Evolutionary conservation across 2,797 vertebrate genomes (phyloP), one percentile per base, ranked within the genome.

Genomic region (Chrysocyon brachyurus): DNA sequence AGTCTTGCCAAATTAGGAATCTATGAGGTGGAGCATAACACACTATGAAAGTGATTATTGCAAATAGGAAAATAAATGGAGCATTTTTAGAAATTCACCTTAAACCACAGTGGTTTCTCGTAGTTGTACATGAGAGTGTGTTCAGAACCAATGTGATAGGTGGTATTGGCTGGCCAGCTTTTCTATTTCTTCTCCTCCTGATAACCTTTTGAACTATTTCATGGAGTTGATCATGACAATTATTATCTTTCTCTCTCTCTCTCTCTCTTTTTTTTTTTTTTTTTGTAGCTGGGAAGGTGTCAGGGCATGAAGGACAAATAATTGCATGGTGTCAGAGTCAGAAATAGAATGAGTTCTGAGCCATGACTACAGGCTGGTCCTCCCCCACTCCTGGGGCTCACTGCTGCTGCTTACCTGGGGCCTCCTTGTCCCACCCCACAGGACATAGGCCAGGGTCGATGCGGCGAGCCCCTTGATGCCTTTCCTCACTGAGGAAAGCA

Each of bases 291-390:
- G 52, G 73, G 68, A 28, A 72, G 59, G 40, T 33, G 70, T 85
- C 49, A 75, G 72, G 61, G 61, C 59, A 9, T 75, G 66, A 96
- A 96, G 93, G 77, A 61, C 92, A 97, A 97, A 83, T 94, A 57
- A 87, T 81, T 94, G 8, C 57, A 6, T 57, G 28, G 52, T 87
- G 57, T 85, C 79, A 79, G 84, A 88, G 66, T 86, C 95, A 96
- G 82, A 96, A 97, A 95, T 94, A 96, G 89, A 94, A 89, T 21
- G 31, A 52, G 54, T 95, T 90, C 54, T 61, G 56, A 92, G 87
- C 78, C 91, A n/a, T 6, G 63, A 12, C 72, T 36, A 36, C 12
- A 12, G 83, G 59, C 49, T 63, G 87, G 26, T 1, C 61, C 40
- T 72, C 1, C 26, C 12, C 24, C 3, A 88, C 28, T 61, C 2